Conservation (phyloP, 2,888 invertebrate genomes). For the Pegoplata infirma region DNA sequence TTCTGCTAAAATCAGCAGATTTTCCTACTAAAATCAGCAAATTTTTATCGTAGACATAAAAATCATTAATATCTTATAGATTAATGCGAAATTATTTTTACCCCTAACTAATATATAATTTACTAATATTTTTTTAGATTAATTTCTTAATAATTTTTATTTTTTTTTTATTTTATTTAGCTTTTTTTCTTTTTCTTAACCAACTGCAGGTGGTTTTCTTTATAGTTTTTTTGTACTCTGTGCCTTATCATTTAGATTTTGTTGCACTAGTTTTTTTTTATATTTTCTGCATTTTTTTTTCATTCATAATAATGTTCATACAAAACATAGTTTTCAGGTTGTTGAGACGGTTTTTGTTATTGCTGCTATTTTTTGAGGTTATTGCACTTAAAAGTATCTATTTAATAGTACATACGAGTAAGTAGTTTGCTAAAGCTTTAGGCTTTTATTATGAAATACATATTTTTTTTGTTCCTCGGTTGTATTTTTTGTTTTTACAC, state of each 20-base stretch:
- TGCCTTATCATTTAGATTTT: conserved; percentile 20
- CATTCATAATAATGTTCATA: conserved; percentile 22
- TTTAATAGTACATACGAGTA: too few relatives aligned
- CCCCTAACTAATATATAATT: too few relatives aligned
- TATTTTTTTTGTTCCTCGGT: conserved; percentile 25
- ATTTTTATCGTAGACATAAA: too few relatives aligned
- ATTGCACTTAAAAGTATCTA: conserved; percentile 51
- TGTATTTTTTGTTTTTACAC: conserved; percentile 19
- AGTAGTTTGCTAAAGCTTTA: conserved; percentile 43
- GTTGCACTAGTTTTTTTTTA: conserved; percentile 45
- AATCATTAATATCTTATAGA: too few relatives aligned
- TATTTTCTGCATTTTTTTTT: too few relatives aligned
- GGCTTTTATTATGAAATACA: conserved; percentile 44
- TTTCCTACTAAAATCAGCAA: too few relatives aligned
- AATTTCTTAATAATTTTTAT: not conserved
- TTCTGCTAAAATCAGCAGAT: too few relatives aligned
- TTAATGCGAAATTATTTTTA: too few relatives aligned
- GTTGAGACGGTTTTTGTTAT: conserved; percentile 9
- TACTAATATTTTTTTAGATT: too few relatives aligned
- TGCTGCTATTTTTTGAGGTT: conserved; percentile 31
- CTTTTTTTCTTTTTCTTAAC: too few relatives aligned
- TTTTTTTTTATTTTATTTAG: too few relatives aligned
- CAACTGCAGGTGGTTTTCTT: conserved; percentile 19
- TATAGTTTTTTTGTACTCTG: conserved; percentile 12
- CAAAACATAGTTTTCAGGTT: conserved; percentile 20